Base-by-base conservation (phyloP, 2,888 invertebrate species). In the Eupsilia transversa region DNA sequence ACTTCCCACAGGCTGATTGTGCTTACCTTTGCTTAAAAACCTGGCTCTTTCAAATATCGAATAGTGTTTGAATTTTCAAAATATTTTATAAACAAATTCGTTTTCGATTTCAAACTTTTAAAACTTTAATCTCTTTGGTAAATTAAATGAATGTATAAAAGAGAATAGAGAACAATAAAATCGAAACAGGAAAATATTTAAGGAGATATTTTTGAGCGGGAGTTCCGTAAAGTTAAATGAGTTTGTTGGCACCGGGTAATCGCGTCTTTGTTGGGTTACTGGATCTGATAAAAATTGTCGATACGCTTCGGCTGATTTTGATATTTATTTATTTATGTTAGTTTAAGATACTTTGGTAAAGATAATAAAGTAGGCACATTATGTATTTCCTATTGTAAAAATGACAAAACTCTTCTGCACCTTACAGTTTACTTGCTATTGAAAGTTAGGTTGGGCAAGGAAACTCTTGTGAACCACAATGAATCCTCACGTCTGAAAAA, bases 211-310 rank as follows among this genome's bases (percentile, higher is more conserved):
- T 94, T 94, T 94, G 93, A 93, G 92, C 91, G 88, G 90, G 89
- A 89, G 91, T 90, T 92, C 92, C 93, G 93, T 92, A 93, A 96
- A 96, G 96, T 96, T 96, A 95, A 96, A 96, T 96, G 95, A 95
- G 95, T 95, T 95, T 94, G 93, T 93, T 94, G 93, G 91, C 92
- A 93, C 90, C 90, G 92, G 90, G 92, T 93, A 93, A 93, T 93
- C 93, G 90, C 87, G 91, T 90, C 90, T 93, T 93, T 93, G 93
- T 94, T 93, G 92, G 91, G 91, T 91, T 93, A 91, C 91, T 87
- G 88, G 89, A 95, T 95, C 94, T 90, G 95, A 95, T 95, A 94
- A 94, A 92, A 91, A 92, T 86, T 90, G 86, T 89, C 89, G 91
- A 92, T 92, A 90, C 91, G 89, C 88, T 88, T 78, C 84, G 84